Evolutionary conservation across 2,888 invertebrate genomes (phyloP), one percentile per base, ranked within the genome.

Genomic region (Orthosia cruda): DNA sequence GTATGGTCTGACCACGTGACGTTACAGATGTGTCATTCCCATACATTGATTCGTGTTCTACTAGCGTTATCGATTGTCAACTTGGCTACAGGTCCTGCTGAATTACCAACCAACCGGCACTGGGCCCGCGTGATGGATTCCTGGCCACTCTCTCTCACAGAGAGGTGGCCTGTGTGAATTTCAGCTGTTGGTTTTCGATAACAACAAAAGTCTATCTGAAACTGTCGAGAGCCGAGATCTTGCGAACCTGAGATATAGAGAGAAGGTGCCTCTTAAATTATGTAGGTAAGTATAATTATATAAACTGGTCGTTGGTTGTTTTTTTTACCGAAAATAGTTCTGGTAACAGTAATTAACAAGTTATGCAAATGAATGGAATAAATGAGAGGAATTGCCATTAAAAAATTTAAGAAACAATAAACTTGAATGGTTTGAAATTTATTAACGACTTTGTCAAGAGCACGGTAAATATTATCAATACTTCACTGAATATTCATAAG

Each of bases 291-390:
- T 64, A n/a, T n/a, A 15, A 50, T 64, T 49, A 49, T 26, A 15
- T 50, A 50, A 15, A 49, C 13, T 55, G 16, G 16, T 13, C 16
- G 2, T 20, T 40, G 12, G 69, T 15, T 45, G 20, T 47, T 47
- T 20, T 45, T 16, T 18, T 54, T 23, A 23, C 12, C n/a, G 4
- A 52, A 54, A 52, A n/a, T 77, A 32, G 2, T 45, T 77, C 55
- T 70, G 20, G 32, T 54, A 49, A 52, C n/a, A 23, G 15, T 18
- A 15, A 9, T 40, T 7, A n/a, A 57, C 58, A 4, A 15, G 66
- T 74, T 80, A 74, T 67, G 58, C 26, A 61, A 67, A 78, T 64
- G 11, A 67, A 26, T 49, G 26, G 45, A 73, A 55, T 47, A 32
- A 54, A 54, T 64, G 16, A 63, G 26, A 32, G 23, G 20, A 32